Base-by-base conservation (phyloP, 2,113 vertebrate genomes). In the Ornithorhynchus anatinus region DNA sequence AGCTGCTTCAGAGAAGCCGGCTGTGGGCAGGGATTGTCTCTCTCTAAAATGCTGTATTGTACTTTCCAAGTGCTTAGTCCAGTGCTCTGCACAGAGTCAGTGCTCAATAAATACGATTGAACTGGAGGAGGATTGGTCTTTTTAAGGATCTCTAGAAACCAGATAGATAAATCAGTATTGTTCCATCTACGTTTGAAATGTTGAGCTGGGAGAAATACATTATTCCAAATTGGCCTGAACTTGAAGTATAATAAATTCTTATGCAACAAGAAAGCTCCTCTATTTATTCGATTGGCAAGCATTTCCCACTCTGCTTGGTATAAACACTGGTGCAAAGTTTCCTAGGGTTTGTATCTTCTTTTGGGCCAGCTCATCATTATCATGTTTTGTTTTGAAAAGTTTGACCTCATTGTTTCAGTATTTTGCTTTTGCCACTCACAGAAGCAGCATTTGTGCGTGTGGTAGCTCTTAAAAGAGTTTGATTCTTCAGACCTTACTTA, bases 211-310 rank as follows among this genome's bases (percentile, higher is more conserved):
- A 73, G 59, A 37, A 42, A 84, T 57, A 13, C 56, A 66, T 1
- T 1, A 69, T 72, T 83, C 75, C 66, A 77, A 82, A 74, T 69
- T 37, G 44, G 66, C 72, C 67, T 56, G 53, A 80, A 78, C 78
- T 50, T 84, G 53, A 67, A 71, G 60, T 75, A 72, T 42, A 43
- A 63, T 1, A 19, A 75, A 79, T 62, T 38, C 58, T 72, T 78
- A 68, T 81, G 58, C 68, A 85, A 85, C 78, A 59, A 81, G 42
- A 79, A 72, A 45, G 17, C 60, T 63, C 72, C 60, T 80, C 69
- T 81, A 81, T 84, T 87, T 85, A 81, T 81, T 77, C 69, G 72
- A 75, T 42, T 64, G 72, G 78, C 78, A 84, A 84, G 77, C 63
- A 75, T 59, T 81, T 75, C 67, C 75, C 50, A 37, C 67, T 72